Evolutionary conservation across 2,113 vertebrate species (phyloP).

Genomic region (Calypte anna): DNA sequence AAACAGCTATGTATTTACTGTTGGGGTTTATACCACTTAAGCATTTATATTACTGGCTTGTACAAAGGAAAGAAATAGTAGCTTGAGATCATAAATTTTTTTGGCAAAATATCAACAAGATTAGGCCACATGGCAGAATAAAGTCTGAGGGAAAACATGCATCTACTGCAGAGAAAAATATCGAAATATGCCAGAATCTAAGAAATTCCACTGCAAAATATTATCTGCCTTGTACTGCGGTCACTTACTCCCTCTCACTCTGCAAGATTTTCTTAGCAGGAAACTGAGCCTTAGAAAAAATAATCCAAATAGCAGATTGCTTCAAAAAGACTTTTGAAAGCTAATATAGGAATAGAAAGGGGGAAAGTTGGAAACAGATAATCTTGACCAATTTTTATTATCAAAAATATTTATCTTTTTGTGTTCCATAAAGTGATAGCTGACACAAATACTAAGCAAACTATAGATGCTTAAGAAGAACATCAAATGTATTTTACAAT

Average conservation of each 20-base stretch:
- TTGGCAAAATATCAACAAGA: constrained; percentile 71
- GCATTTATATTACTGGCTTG: constrained; percentile 61
- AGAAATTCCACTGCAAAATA: constrained; percentile 43
- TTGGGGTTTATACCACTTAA: constrained; percentile 55
- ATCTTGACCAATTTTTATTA: neutral
- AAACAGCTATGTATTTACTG: constrained; percentile 55
- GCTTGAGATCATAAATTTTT: constrained; percentile 57
- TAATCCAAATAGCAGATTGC: neutral
- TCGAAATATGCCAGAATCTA: constrained; percentile 24
- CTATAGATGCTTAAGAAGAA: neutral
- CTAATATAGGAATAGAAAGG: neutral
- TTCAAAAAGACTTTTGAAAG: neutral
- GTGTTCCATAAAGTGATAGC: neutral
- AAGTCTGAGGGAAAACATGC: constrained; percentile 67
- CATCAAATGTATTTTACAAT: neutral
- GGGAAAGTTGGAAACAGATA: neutral
- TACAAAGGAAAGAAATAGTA: constrained; percentile 72
- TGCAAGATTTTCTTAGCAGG: neutral
- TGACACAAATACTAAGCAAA: neutral
- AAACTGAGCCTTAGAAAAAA: neutral
- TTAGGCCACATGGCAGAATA: constrained; percentile 59
- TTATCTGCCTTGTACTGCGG: constrained; percentile 35
- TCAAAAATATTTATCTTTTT: neutral
- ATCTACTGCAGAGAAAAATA: constrained; percentile 37
- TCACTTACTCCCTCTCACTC: neutral